Evolutionary conservation across 1,140 invertebrate species (phyloP).

Genomic region (Babylonia areolata): DNA sequence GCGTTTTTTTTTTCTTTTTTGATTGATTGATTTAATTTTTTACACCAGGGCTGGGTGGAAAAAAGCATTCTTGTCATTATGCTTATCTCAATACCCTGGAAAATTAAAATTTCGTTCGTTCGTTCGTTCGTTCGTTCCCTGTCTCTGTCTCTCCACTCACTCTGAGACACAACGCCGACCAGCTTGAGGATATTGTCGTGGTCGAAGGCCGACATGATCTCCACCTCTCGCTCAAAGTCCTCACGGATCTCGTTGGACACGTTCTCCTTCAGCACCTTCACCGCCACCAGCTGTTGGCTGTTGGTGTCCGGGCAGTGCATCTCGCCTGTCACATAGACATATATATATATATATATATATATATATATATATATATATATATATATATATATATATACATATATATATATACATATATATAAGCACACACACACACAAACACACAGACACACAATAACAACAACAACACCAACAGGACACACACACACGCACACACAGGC

Average conservation of each 20-base stretch:
- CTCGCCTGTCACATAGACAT: slow-evolving; percentile 48
- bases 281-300: slow-evolving; percentile 81
- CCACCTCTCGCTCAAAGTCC: slow-evolving; percentile 91
- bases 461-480: too few species aligned
- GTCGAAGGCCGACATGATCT: slow-evolving; percentile 92
- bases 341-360: slow-evolving; percentile 6
- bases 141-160: slow-evolving; percentile 76
- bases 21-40: too few species aligned
- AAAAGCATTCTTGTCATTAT: too few species aligned
- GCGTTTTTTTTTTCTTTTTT: too few species aligned
- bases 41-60: too few species aligned
- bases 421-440: not conserved
- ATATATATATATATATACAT: not conserved
- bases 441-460: not conserved
- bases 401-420: not conserved
- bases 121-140: too few species aligned
- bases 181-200: slow-evolving; percentile 91
- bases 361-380: not conserved
- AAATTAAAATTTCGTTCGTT: too few species aligned
- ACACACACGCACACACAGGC: not conserved
- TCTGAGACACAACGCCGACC: slow-evolving; percentile 86
- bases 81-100: too few species aligned
- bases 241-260: slow-evolving; percentile 85
- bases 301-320: slow-evolving; percentile 45
- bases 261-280: slow-evolving; percentile 90